Base-by-base conservation (phyloP, 2,888 invertebrate genomes). In the Dolichopus griseipennis region DNA sequence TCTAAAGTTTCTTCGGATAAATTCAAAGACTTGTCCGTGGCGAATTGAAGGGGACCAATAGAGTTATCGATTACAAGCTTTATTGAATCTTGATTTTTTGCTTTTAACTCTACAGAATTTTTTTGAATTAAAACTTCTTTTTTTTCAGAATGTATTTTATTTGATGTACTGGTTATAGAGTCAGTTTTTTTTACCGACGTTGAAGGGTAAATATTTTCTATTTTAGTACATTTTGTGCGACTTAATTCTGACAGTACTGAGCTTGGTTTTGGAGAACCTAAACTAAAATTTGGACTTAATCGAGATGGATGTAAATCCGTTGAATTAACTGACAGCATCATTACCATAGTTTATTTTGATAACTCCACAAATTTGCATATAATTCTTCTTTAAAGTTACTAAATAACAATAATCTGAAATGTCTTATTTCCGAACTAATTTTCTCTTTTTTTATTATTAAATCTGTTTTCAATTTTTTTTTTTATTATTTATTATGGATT, bases 191-290 rank as follows among this genome's bases (percentile, higher is more conserved):
- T 66, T 68, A 41, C 15, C 67, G 61, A 63, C 63, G 61, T 61
- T 64, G 18, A 52, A 52, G 2, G 9, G 7, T 52, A 18, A 52
- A 52, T 18, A 18, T 2, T 52, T 18, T 52, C 52, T 2, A 18
- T 52, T 52, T 52, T 52, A 52, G 9, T 52, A 37, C 3, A 52
- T 18, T 52, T 52, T 5, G 15, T 52, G 2, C 1, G 15, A 52
- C 18, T 64, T 20, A 37, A 20, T 7, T 33, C 33, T 0, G 52
- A 15, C 6, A 79, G 79, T 18, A 78, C 79, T 62, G 78, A 77
- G 66, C 80, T 80, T 4, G 81, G 80, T 67, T 78, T 80, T 66
- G 82, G 82, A 7, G 82, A 82, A 64, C 77, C 79, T 2, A 81
- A 81, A 72, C 76, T 78, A 5, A 81, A 81, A 61, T 78, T 78